phyloP scores from a whole-genome alignment of 2,888 invertebrate genomes.

The Ashinkailepas kermadecensis region DNA sequence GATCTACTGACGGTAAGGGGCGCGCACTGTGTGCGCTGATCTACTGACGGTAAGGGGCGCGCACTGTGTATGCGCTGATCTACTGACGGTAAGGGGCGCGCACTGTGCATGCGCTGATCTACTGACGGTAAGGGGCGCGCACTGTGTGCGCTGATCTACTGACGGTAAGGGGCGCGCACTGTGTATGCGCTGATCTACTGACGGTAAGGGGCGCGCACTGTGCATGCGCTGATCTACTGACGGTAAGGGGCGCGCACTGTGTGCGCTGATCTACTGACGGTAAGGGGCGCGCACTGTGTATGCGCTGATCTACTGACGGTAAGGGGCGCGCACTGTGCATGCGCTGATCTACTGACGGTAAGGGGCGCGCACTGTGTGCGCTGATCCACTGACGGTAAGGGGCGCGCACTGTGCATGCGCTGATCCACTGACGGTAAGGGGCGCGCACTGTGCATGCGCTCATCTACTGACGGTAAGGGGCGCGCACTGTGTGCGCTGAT shows the following conservation, averaged over 20 bases:
- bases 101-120: neutral
- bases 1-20: neutral
- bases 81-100: neutral
- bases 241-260: no score
- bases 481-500: no score
- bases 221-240: no score
- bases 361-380: neutral
- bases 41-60: neutral
- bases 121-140: neutral
- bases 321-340: neutral
- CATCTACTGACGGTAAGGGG: slow-evolving; percentile 54
- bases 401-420: no score
- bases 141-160: no score
- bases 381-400: neutral
- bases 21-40: neutral
- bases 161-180: neutral
- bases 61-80: no score
- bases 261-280: no score
- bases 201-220: slow-evolving; percentile 45
- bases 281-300: neutral
- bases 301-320: neutral
- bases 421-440: neutral
- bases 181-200: slow-evolving; percentile 42
- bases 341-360: no score
- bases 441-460: no score